These are phyloP conservation scores for Rhegmatorhina hoffmannsi DNA, from an alignment of 2,113 vertebrate genomes.

Conservation along the genomic window DNA sequence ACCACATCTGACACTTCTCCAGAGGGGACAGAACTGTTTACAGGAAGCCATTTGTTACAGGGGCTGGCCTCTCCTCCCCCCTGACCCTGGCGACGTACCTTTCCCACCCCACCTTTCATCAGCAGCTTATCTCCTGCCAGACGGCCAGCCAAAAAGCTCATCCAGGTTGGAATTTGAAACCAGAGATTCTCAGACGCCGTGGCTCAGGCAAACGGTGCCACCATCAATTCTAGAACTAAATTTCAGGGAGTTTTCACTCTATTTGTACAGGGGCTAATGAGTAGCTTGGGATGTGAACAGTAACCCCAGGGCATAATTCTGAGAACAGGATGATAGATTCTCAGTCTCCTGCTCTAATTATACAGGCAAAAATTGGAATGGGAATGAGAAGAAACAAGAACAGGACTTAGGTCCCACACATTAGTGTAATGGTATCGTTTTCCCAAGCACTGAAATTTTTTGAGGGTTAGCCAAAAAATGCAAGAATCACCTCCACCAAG, in stretches of 20 bases:
- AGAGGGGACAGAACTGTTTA: constrained; percentile 32
- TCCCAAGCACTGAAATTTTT: background rate
- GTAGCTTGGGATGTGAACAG: constrained; percentile 18
- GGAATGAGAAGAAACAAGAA: background rate
- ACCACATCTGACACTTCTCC: background rate
- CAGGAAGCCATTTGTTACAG: constrained; percentile 55
- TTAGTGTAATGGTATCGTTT: background rate
- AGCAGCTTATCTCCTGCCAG: background rate
- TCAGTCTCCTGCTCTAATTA: constrained; percentile 31
- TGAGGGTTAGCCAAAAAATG: background rate
- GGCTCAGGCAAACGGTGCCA: background rate
- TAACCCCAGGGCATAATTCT: constrained; percentile 32
- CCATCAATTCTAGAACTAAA: background rate
- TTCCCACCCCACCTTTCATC: constrained; percentile 45
- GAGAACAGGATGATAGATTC: constrained; percentile 7
- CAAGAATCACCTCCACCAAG: background rate
- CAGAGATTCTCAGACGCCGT: background rate
- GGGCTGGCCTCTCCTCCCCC: background rate
- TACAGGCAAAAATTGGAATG: constrained; percentile 8
- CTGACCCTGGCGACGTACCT: rapidly evolving
- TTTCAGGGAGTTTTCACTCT: constrained; percentile 17
- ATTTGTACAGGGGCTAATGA: constrained; percentile 39
- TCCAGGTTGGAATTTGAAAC: constrained; percentile 47
- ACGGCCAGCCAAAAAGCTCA: background rate
- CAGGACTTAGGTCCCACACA: background rate